Conservation (phyloP, 2,113 vertebrate genomes). For the Eurypyga helias region DNA sequence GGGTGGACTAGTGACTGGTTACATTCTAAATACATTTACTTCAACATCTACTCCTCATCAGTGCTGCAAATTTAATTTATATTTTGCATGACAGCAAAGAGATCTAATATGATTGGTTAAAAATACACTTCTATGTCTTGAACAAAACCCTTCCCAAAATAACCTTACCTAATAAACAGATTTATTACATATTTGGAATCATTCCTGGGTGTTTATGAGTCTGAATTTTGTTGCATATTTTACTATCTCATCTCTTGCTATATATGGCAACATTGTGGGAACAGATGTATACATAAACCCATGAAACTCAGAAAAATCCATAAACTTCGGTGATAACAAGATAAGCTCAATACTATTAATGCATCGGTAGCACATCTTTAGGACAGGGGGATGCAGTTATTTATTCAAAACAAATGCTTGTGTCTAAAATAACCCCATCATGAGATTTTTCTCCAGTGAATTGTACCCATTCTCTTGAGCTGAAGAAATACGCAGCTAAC, state of each 20-base stretch:
- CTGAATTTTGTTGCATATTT: neutral
- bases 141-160: neutral
- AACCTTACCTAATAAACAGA: neutral
- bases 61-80: neutral
- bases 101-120: neutral
- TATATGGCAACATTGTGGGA: neutral
- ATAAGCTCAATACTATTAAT: neutral
- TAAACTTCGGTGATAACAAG: neutral
- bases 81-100: neutral
- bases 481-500: neutral
- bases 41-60: neutral
- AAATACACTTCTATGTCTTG: neutral
- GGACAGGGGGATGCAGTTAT: neutral
- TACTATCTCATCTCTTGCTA: neutral
- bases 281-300: neutral
- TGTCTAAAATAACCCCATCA: neutral
- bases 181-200: neutral
- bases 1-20: neutral
- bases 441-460: neutral
- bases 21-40: neutral
- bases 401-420: neutral
- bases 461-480: neutral
- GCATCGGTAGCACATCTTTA: neutral
- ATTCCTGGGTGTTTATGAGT: neutral
- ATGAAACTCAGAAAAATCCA: neutral